Conservation (phyloP, 2,888 invertebrate genomes). For the Chromoteleia sp. region DNA sequence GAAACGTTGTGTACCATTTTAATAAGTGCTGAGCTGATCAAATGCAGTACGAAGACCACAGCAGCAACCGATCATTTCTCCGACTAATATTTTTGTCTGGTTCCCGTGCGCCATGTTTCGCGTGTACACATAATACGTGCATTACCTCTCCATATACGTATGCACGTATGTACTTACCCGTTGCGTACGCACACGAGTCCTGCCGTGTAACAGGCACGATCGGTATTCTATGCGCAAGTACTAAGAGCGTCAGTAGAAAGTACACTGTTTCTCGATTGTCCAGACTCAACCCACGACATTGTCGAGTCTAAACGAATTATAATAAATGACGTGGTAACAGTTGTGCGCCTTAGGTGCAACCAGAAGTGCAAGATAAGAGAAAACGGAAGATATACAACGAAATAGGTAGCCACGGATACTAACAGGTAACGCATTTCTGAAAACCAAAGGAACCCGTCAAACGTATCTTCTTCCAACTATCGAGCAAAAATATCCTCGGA, state of each 20-base stretch:
- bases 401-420: slow-evolving; percentile 43
- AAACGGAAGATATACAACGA: slow-evolving; percentile 43
- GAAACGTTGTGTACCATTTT: slow-evolving; percentile 11
- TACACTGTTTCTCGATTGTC: slow-evolving; percentile 67
- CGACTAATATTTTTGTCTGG: slow-evolving; percentile 26
- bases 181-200: slow-evolving; percentile 54
- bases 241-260: slow-evolving; percentile 64
- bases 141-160: slow-evolving; percentile 43
- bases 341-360: slow-evolving; percentile 65
- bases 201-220: slow-evolving; percentile 54
- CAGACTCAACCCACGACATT: slow-evolving; percentile 63
- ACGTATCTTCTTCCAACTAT: slow-evolving; percentile 7
- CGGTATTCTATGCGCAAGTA: slow-evolving; percentile 61
- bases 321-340: slow-evolving; percentile 70
- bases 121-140: slow-evolving; percentile 52
- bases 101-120: slow-evolving; percentile 26
- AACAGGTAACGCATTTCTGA: slow-evolving; percentile 19
- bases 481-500: background rate
- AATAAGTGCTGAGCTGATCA: slow-evolving; percentile 30
- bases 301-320: slow-evolving; percentile 67
- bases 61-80: slow-evolving; percentile 36
- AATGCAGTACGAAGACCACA: slow-evolving; percentile 8
- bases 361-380: slow-evolving; percentile 62
- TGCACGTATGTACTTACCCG: slow-evolving; percentile 32
- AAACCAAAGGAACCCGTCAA: slow-evolving; percentile 6